These are phyloP conservation scores for Hedychridium roseum DNA, from an alignment of 2,888 invertebrate species.

Conservation along the genomic window DNA sequence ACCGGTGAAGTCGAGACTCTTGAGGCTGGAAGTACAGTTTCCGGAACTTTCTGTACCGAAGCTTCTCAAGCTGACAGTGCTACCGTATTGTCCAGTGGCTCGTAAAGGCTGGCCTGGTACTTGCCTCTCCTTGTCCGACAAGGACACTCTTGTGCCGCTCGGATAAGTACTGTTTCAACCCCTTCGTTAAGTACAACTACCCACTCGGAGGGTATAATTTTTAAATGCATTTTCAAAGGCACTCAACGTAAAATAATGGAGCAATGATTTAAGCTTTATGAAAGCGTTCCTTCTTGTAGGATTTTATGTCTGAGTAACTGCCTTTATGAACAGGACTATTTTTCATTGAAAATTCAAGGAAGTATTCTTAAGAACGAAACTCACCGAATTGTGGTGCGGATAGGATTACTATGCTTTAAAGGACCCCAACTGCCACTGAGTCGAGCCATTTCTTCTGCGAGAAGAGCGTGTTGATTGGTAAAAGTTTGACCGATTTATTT, in stretches of 20 bases:
- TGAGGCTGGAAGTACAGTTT: slow-evolving; percentile 37
- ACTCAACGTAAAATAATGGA: no score
- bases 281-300: no score
- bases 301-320: no score
- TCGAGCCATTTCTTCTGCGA: slow-evolving; percentile 80
- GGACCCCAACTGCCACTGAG: slow-evolving; percentile 81
- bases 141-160: slow-evolving; percentile 37
- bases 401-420: slow-evolving; percentile 59
- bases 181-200: no score
- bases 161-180: slow-evolving; percentile 33
- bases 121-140: slow-evolving; percentile 41
- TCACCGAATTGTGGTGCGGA: slow-evolving; percentile 50
- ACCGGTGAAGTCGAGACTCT: slow-evolving; percentile 43
- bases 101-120: slow-evolving; percentile 40
- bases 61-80: slow-evolving; percentile 49
- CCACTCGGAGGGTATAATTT: no score
- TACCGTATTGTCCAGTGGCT: slow-evolving; percentile 45
- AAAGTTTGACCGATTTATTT: neutral
- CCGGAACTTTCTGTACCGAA: slow-evolving; percentile 39
- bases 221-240: no score
- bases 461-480: slow-evolving; percentile 4
- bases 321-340: no score
- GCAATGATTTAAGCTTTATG: no score
- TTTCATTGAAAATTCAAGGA: no score
- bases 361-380: no score